Conservation (phyloP, 2,888 invertebrate genomes). For the Apocheima hispidaria region DNA sequence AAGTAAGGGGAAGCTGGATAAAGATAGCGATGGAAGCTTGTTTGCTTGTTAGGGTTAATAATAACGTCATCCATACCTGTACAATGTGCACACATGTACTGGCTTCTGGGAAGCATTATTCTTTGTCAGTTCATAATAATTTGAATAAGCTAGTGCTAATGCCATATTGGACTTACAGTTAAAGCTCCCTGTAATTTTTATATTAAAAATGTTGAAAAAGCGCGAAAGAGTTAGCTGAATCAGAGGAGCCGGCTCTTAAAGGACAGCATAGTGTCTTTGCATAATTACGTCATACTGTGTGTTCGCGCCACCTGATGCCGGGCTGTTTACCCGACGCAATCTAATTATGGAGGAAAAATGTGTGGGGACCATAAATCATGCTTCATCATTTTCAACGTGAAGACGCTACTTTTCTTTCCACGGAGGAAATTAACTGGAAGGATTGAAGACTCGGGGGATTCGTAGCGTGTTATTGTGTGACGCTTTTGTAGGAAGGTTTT, state of each 20-base stretch:
- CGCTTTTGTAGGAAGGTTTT: background rate
- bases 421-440: slow-evolving; percentile 40
- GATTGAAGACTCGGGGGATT: slow-evolving; percentile 20
- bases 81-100: too few species aligned
- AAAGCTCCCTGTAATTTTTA: too few species aligned
- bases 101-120: too few species aligned
- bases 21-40: background rate
- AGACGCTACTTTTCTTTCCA: slow-evolving; percentile 35
- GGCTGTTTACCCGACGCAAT: slow-evolving; percentile 60
- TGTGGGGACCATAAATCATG: slow-evolving; percentile 68
- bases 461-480: slow-evolving; percentile 14
- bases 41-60: too few species aligned
- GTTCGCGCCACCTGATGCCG: slow-evolving; percentile 59
- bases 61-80: too few species aligned
- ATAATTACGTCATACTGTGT: slow-evolving; percentile 34
- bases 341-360: slow-evolving; percentile 63
- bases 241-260: too few species aligned
- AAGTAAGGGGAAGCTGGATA: slow-evolving; percentile 2
- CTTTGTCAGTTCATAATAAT: too few species aligned
- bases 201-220: too few species aligned
- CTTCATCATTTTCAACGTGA: slow-evolving; percentile 62
- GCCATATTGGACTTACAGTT: too few species aligned
- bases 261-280: slow-evolving; percentile 21
- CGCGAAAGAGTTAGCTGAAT: too few species aligned
- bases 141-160: too few species aligned